Percentiles rank a stretch among this genome's conserved stretches.
These are phyloP conservation scores for Penelope pileata DNA, from an alignment of 2,113 vertebrate species.

Conservation along the genomic window DNA sequence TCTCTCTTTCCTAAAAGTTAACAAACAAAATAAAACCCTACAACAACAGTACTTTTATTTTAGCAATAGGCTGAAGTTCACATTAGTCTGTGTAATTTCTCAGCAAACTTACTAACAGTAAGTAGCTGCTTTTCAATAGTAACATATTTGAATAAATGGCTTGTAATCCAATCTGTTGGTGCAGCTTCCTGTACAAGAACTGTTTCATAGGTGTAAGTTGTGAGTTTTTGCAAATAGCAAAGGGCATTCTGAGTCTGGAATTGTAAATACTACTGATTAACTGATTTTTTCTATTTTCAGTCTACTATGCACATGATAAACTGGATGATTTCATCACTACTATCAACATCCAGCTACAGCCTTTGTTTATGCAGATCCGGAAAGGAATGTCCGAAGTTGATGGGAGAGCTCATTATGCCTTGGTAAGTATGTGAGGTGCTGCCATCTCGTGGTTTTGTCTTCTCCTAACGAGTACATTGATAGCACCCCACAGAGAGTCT, in stretches of 20 bases:
- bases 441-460: not conserved
- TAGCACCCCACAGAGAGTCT: not conserved
- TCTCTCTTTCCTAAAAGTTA: not conserved
- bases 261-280: not conserved
- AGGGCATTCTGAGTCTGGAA: not conserved
- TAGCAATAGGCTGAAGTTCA: too few species aligned
- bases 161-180: not conserved
- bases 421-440: constrained; percentile 77
- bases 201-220: not conserved
- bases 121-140: not conserved
- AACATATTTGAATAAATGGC: not conserved
- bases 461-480: not conserved
- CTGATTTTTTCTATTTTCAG: constrained; percentile 63
- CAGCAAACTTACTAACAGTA: not conserved
- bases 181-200: not conserved
- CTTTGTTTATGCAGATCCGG: constrained; percentile 91
- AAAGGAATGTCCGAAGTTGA: constrained; percentile 86
- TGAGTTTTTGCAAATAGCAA: not conserved
- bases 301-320: constrained; percentile 75
- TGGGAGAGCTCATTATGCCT: constrained; percentile 83
- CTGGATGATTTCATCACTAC: constrained; percentile 87
- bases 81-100: not conserved
- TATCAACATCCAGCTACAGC: constrained; percentile 88
- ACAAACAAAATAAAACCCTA: not conserved
- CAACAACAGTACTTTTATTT: not conserved